phyloP scores from a whole-genome alignment of 2,797 vertebrate genomes.

The Pseudocheirus occidentalis region DNA sequence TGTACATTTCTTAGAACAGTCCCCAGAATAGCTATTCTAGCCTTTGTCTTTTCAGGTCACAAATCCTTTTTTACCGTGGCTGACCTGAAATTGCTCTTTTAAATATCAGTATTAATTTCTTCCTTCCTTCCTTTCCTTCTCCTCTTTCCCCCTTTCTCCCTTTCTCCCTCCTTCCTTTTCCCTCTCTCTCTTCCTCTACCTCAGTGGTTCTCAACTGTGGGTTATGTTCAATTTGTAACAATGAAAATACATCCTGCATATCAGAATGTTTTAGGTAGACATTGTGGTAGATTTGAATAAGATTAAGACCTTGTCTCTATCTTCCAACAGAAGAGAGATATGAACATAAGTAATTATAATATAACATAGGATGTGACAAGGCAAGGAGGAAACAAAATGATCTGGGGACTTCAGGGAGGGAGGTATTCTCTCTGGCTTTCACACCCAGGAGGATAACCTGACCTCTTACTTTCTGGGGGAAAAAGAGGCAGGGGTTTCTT shows the following conservation, averaged over 20 bases:
- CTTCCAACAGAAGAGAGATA: not conserved
- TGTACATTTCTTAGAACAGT: not conserved
- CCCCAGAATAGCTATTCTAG: not conserved
- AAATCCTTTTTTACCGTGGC: not conserved
- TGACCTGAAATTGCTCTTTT: not conserved
- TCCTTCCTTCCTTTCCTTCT: not conserved
- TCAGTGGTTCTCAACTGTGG: too few relatives aligned
- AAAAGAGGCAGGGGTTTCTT: not conserved
- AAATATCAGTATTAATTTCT: not conserved
- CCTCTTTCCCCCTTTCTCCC: not conserved
- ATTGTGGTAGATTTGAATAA: not conserved
- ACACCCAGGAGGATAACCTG: not conserved
- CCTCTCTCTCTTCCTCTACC: not conserved
- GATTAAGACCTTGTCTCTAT: not conserved
- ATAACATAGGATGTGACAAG: not conserved
- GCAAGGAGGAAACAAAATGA: not conserved
- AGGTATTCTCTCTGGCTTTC: not conserved
- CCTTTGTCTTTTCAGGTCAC: not conserved
- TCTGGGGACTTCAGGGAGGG: not conserved
- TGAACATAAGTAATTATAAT: not conserved
- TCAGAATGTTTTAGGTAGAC: not conserved
- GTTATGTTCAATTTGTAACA: too few relatives aligned
- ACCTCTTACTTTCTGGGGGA: not conserved
- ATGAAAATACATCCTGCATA: too few relatives aligned
- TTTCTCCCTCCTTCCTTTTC: too few relatives aligned